Evolutionary conservation across 2,888 invertebrate genomes (phyloP), one percentile per base, ranked within the genome.

Genomic region (Julus scandinavius): DNA sequence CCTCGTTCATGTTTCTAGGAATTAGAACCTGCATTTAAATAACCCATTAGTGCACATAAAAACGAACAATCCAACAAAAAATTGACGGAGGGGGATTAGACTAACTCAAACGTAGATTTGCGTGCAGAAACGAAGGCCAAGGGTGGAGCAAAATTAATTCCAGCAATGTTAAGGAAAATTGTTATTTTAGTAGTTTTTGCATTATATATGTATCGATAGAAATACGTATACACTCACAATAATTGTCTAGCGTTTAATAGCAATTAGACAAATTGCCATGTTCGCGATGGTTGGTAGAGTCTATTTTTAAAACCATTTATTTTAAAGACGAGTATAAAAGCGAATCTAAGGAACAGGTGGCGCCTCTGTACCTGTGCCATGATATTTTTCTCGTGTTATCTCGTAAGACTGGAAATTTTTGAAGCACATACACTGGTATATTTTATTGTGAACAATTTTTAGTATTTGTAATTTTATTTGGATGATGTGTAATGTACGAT

Each of bases 101-200:
- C 72, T 72, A 72, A 72, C 20, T 72, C 72, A 72, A 29, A 72
- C 29, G 72, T n/a, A 72, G 72, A 72, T 20, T 72, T 20, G 72
- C 72, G 72, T 72, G 72, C 72, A 20, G 72, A 72, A 72, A 72
- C 72, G 72, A 72, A 72, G 72, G 72, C 72, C 72, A 72, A 72
- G 72, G 72, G 72, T 72, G 72, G 72, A 72, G 72, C 11, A 29
- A 20, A 72, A 72, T 72, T 72, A 72, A 72, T 72, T 72, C 72
- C 72, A 29, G 72, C 72, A 72, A 72, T 72, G 72, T 72, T 72
- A 72, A 72, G 72, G 72, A 72, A 72, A 72, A 72, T 72, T 72
- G 72, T 72, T 72, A 72, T 72, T 72, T 72, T 72, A 72, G 72
- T 72, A 72, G 20, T 72, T 20, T 72, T 72, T 72, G 72, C 72